These are phyloP conservation scores for Caradrina kadenii DNA, from an alignment of 2,888 invertebrate genomes.

Conservation along the genomic window DNA sequence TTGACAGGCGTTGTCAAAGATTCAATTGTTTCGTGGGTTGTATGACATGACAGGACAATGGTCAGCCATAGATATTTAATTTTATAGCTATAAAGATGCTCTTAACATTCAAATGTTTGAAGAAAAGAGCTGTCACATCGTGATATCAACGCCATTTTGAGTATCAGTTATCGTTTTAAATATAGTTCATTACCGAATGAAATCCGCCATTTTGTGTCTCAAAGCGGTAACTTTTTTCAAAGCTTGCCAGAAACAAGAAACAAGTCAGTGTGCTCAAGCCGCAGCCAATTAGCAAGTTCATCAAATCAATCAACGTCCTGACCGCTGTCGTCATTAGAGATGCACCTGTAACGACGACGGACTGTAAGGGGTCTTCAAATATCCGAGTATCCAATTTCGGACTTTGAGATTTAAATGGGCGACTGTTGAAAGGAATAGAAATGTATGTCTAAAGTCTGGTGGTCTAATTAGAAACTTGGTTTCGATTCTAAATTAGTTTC, in stretches of 20 bases:
- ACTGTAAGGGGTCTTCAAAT: slow-evolving; percentile 7
- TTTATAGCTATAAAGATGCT: background rate
- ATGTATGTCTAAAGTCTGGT: background rate
- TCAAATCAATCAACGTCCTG: slow-evolving; percentile 26
- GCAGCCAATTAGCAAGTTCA: slow-evolving; percentile 13
- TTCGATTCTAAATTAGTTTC: slow-evolving; percentile 41
- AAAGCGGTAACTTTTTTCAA: no score
- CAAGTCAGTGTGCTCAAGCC: background rate
- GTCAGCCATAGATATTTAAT: background rate
- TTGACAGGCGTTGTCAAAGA: slow-evolving; percentile 25
- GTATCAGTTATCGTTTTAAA: no score
- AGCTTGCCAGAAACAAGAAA: no score
- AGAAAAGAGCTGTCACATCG: background rate
- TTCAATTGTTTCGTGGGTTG: slow-evolving; percentile 4
- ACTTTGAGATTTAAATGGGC: slow-evolving; percentile 30
- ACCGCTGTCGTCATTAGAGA: slow-evolving; percentile 12
- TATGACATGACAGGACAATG: background rate
- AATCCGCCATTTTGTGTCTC: no score
- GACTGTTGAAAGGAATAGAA: slow-evolving; percentile 12
- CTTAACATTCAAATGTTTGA: background rate
- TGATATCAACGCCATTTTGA: no score
- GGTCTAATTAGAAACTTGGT: slow-evolving; percentile 25
- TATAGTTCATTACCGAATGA: no score
- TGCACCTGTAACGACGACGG: slow-evolving; percentile 8
- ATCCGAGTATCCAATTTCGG: background rate